phyloP scores from a whole-genome alignment of 2,888 invertebrate species.

The Pyrrhosoma nymphula region DNA sequence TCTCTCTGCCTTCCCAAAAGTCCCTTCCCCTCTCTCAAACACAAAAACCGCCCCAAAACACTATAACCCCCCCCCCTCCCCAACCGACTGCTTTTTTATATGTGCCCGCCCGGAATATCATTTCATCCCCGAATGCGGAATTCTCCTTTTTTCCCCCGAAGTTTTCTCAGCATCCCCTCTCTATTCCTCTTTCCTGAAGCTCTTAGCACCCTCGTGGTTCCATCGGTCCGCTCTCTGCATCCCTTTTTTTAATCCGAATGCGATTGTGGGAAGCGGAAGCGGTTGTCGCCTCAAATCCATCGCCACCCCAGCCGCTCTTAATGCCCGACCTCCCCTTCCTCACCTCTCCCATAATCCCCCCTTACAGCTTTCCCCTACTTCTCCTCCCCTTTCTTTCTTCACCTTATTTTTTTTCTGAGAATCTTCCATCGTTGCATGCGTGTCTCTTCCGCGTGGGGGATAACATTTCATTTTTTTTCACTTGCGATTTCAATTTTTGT shows the following conservation, averaged over 20 bases:
- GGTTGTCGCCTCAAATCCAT: constrained; percentile 69
- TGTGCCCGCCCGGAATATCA: neutral
- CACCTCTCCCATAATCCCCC: constrained; percentile 72
- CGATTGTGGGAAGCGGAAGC: constrained; percentile 70
- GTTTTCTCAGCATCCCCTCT: constrained; percentile 68
- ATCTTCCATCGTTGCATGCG: neutral
- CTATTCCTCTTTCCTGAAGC: constrained; percentile 70
- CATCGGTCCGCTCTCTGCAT: constrained; percentile 55
- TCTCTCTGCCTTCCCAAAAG: neutral
- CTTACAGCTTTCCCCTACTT: constrained; percentile 1
- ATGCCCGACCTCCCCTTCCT: constrained; percentile 50
- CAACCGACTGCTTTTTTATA: neutral
- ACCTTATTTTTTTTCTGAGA: neutral
- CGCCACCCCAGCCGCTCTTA: neutral
- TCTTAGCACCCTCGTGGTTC: constrained; percentile 64
- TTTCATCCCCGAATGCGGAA: constrained; percentile 6
- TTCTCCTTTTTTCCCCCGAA: constrained; percentile 70
- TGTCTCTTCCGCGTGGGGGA: neutral
- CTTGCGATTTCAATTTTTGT: too few species aligned
- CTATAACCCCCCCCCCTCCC: neutral
- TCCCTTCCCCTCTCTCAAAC: neutral
- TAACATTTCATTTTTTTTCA: too few species aligned
- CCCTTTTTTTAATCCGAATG: constrained; percentile 69
- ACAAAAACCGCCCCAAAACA: constrained; percentile 31
- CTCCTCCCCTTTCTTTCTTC: neutral